Evolutionary conservation across 2,797 vertebrate species (phyloP).

Genomic region (Siniperca undulata): DNA sequence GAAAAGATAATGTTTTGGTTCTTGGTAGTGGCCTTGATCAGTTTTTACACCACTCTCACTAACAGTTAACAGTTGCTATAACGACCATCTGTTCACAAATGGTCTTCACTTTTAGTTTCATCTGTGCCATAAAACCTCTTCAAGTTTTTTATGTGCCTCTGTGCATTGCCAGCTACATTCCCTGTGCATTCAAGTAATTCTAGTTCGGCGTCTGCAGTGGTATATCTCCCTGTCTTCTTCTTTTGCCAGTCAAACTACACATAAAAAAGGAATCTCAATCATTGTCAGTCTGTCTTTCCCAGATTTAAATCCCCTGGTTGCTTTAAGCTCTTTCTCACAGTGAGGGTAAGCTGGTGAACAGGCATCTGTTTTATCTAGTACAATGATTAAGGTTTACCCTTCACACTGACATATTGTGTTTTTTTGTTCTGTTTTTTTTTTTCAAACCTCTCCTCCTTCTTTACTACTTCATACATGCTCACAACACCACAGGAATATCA

Average conservation of each 20-base stretch:
- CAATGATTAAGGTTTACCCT: not conserved
- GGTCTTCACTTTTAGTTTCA: conserved; percentile 25
- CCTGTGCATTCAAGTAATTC: not conserved
- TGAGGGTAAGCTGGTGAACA: not conserved
- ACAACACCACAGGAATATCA: not conserved
- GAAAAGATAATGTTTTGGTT: not conserved
- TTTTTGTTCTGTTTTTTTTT: not conserved
- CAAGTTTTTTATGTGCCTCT: conserved; percentile 6
- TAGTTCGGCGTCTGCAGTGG: not conserved
- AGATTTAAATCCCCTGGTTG: conserved; percentile 15
- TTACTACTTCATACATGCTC: not conserved
- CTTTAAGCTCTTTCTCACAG: conserved; percentile 11
- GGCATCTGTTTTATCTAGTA: conserved; percentile 3
- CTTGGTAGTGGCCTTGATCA: not conserved
- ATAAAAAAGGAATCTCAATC: conserved; percentile 20
- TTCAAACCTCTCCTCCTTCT: not conserved
- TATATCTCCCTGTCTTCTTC: not conserved
- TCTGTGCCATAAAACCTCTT: conserved; percentile 11
- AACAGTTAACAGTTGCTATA: conserved; percentile 12
- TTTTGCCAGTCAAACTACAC: conserved; percentile 3
- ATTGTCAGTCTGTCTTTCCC: conserved; percentile 11
- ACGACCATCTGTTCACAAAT: conserved; percentile 33
- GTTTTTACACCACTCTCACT: conserved; percentile 10
- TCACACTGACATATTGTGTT: not conserved
- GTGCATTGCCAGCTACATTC: not conserved